Evolutionary conservation across 2,797 vertebrate genomes (phyloP).

Genomic region (Sebastes oblongus): DNA sequence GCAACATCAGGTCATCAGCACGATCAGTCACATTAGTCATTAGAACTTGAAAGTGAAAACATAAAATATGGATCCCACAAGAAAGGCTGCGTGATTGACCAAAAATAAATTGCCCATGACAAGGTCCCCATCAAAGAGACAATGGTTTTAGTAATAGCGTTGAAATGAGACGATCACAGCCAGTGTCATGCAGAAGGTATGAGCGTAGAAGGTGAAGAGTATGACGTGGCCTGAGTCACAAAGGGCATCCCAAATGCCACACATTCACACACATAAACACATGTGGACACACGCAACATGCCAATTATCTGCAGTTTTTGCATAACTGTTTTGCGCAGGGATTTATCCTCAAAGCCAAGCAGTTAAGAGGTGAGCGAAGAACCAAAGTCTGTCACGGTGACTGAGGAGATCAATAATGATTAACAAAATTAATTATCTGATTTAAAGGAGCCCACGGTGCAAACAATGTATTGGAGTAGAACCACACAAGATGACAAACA

Average conservation of each 20-base stretch:
- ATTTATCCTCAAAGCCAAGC: conserved; percentile 18
- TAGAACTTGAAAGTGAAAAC: conserved; percentile 38
- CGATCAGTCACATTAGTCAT: conserved; percentile 21
- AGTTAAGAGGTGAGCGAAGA: conserved; percentile 22
- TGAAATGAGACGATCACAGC: conserved; percentile 44
- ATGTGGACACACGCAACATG: background rate
- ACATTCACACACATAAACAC: background rate
- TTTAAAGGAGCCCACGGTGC: background rate
- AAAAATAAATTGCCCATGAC: conserved; percentile 17
- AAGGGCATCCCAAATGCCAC: conserved; percentile 24
- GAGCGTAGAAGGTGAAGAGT: conserved; percentile 34
- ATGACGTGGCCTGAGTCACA: conserved; percentile 50
- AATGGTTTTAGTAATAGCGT: conserved; percentile 44
- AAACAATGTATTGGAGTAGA: background rate
- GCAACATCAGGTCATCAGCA: conserved; percentile 20
- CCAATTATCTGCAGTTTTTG: conserved; percentile 38
- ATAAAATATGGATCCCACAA: conserved; percentile 30
- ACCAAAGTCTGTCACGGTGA: conserved; percentile 3
- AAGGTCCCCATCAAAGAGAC: conserved; percentile 28
- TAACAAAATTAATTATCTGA: conserved; percentile 19
- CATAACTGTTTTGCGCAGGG: conserved; percentile 13
- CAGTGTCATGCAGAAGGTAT: conserved; percentile 58
- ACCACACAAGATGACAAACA: conserved; percentile 12
- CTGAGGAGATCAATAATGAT: conserved; percentile 40
- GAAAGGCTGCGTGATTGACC: conserved; percentile 23